phyloP scores from a whole-genome alignment of 2,797 vertebrate species.

The Paguma larvata region DNA sequence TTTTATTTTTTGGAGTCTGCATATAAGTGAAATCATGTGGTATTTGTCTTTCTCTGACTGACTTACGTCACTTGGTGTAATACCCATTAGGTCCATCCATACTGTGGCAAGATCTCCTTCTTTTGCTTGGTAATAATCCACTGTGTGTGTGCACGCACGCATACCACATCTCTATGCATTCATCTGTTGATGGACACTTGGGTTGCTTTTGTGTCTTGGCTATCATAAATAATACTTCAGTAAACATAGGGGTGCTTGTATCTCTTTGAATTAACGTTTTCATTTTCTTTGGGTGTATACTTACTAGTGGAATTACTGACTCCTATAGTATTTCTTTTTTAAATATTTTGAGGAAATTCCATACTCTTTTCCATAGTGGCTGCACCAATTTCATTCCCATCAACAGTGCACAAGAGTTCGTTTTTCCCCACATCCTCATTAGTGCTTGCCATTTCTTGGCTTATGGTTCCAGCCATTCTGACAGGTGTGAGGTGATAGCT shows the following conservation, averaged over 20 bases:
- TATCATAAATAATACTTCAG: background rate
- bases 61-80: background rate
- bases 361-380: background rate
- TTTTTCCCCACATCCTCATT: background rate
- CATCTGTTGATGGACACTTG: background rate
- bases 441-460: background rate
- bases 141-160: accelerated
- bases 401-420: background rate
- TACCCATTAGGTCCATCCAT: background rate
- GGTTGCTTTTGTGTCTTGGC: background rate
- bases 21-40: background rate
- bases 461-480: background rate
- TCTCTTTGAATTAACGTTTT: background rate
- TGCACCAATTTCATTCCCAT: background rate
- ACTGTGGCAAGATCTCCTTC: background rate
- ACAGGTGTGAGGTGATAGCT: background rate
- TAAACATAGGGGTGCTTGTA: background rate
- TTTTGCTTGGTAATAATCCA: background rate
- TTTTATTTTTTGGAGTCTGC: background rate
- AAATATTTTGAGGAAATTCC: background rate
- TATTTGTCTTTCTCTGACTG: background rate
- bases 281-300: background rate
- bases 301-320: background rate
- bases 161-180: background rate
- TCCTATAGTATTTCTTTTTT: background rate